Evolutionary conservation across 2,797 vertebrate species (phyloP), one percentile per base, ranked within the genome.

Genomic region (Momotus momota): DNA sequence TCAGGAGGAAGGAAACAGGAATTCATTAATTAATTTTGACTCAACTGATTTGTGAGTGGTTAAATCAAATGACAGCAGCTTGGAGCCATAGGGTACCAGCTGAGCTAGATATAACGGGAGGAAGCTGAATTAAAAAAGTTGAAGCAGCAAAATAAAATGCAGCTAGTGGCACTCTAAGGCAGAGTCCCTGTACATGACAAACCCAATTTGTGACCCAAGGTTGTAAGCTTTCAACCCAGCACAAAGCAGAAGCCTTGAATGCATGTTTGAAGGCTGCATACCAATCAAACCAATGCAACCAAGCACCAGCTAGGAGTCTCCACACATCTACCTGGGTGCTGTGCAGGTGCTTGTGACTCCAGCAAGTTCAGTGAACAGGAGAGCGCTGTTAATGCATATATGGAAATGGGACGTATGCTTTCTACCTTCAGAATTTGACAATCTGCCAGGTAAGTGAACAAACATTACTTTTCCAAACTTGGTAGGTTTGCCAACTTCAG

Each of bases 1-100:
- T 93, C 57, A 81, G 70, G 65, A 88, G 55, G 55, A 84, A 94
- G 71, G 18, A 84, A 96, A 75, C 31, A 79, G 38, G 12, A 92
- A 90, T 91, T 94, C 77, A 93, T 94, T 95, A 96, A 96, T 93
- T 96, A 94, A 95, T 96, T 95, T 86, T 96, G 94, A 97, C 93
- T 93, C 73, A 75, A 69, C 70, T 94, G 96, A 96, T 96, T 95
- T 81, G 85, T 67, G 87, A 93, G 66, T 54, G 80, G 85, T 60
- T 96, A 96, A 96, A 95, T 80, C 94, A 92, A 94, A 82, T 93
- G 96, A 94, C 90, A 96, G 94, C 70, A 94, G 83, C 85, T 94
- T 77, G 51, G 80, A 94, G 94, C 94, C 93, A 94, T 67, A 71
- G 93, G 85, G 89, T 91, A 88, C 77, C 51, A 86, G 77, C 62